Evolutionary conservation across 2,797 vertebrate species (phyloP).

Genomic region (Oryzias sinensis): DNA sequence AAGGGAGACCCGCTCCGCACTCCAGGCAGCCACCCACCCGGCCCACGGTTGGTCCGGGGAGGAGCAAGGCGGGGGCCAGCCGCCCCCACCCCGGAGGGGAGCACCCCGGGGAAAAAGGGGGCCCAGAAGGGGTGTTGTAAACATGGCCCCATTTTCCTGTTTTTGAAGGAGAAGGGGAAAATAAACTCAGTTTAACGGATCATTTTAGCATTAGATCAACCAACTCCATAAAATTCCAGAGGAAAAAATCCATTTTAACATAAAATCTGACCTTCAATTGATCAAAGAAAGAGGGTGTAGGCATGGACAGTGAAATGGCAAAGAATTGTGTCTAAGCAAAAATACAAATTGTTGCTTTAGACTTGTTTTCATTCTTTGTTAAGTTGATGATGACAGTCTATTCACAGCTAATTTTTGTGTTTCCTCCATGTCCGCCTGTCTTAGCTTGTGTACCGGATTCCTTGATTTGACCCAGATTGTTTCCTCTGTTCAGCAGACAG

Average conservation of each 20-base stretch:
- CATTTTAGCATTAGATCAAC: constrained; percentile 32
- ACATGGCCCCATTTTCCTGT: constrained; percentile 21
- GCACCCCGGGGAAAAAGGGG: too few relatives aligned
- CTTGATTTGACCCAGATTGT: constrained; percentile 14
- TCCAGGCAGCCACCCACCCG: too few relatives aligned
- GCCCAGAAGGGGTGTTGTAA: too few relatives aligned
- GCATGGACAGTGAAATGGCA: background rate
- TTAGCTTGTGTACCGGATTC: constrained; percentile 7
- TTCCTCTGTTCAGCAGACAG: constrained; percentile 25
- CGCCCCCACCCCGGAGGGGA: too few relatives aligned
- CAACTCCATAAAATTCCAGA: constrained; percentile 3
- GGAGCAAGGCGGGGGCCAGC: too few relatives aligned
- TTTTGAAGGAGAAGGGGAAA: constrained; percentile 12
- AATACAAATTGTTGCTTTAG: background rate
- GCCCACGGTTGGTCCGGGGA: too few relatives aligned
- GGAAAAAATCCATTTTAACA: constrained; percentile 1
- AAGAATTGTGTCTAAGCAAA: too few relatives aligned
- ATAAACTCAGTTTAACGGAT: constrained; percentile 40
- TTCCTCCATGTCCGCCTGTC: constrained; percentile 1
- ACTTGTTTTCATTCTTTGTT: background rate
- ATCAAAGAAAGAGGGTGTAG: background rate
- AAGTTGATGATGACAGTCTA: too few relatives aligned
- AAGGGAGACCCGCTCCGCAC: too few relatives aligned
- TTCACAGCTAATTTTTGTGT: background rate
- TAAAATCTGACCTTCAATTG: constrained; percentile 12